Evolutionary conservation across 2,113 vertebrate species (phyloP).

Genomic region (Nyctereutes procyonoides): DNA sequence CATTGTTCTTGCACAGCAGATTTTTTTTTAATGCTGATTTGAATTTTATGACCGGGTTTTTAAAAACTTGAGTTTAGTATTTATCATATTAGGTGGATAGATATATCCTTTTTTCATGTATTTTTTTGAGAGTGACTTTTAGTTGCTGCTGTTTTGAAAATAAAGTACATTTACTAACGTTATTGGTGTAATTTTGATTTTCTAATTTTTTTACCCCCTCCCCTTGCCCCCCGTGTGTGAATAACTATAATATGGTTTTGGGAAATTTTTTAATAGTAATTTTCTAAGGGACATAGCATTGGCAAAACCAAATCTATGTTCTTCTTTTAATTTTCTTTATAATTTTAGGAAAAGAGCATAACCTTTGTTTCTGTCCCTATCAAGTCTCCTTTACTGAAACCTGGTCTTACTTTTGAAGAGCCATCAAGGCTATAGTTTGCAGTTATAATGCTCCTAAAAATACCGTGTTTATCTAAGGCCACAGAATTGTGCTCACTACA

Average conservation of each 20-base stretch:
- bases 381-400: background rate
- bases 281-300: conserved; percentile 11
- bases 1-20: background rate
- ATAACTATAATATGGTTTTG: background rate
- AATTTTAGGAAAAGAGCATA: background rate
- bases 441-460: conserved; percentile 36
- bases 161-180: background rate
- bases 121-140: background rate
- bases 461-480: background rate
- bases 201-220: background rate
- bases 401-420: background rate
- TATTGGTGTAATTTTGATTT: background rate
- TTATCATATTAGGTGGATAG: background rate
- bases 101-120: background rate
- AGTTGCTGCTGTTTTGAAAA: conserved; percentile 16
- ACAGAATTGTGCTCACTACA: background rate
- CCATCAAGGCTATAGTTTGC: background rate
- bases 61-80: background rate
- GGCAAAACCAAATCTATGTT: background rate
- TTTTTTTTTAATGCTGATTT: background rate
- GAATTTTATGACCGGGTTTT: background rate
- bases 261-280: background rate
- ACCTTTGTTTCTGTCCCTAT: background rate
- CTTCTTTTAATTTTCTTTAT: conserved; percentile 23
- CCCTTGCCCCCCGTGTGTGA: background rate